A percentile compares a stretch with the other conserved stretches of the same genome.
Evolutionary conservation across 2,888 invertebrate genomes (phyloP).

Genomic region (Trypoxylon attenuatum): DNA sequence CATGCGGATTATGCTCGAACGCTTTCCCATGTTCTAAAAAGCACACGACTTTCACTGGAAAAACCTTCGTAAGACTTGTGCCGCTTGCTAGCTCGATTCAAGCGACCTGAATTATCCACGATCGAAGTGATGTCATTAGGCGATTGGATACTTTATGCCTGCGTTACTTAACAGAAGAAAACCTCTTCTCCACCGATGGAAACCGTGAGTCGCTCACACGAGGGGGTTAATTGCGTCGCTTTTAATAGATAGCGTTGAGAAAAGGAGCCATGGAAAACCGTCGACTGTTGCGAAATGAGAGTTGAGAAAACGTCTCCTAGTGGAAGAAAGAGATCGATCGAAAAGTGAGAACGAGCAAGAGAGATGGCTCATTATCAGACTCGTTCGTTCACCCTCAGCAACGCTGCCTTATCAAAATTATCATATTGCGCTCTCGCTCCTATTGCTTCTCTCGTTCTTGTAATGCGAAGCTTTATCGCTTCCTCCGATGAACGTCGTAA

Average conservation of each 20-base stretch:
- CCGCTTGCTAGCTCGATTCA: too few species aligned
- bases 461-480: too few species aligned
- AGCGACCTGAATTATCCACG: not conserved
- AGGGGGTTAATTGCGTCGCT: not conserved
- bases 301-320: slow-evolving; percentile 18
- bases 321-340: slow-evolving; percentile 30
- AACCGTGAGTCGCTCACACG: not conserved
- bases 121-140: not conserved
- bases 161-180: not conserved
- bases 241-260: not conserved
- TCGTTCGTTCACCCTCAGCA: slow-evolving; percentile 44
- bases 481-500: too few species aligned
- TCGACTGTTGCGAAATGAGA: not conserved
- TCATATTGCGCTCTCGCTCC: not conserved
- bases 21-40: too few species aligned
- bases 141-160: not conserved
- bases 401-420: not conserved
- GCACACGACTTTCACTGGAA: too few species aligned
- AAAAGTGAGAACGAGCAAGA: slow-evolving; percentile 33
- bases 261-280: not conserved
- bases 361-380: slow-evolving; percentile 39
- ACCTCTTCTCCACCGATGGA: not conserved
- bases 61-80: too few species aligned
- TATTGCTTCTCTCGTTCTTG: too few species aligned
- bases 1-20: too few species aligned